These are phyloP conservation scores for Dryobota labecula DNA, from an alignment of 2,888 invertebrate species.

Conservation along the genomic window DNA sequence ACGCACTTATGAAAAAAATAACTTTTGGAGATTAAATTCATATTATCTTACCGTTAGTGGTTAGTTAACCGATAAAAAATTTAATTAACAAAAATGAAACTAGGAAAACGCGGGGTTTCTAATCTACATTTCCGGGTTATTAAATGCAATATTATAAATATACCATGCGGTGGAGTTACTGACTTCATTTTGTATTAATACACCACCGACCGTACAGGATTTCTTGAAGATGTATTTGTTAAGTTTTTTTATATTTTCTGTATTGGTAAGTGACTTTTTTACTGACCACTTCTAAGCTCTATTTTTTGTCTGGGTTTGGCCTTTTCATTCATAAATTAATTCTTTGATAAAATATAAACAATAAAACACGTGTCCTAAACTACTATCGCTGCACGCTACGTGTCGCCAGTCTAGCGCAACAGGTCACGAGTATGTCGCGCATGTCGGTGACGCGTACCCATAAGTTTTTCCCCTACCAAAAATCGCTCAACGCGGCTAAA, in stretches of 20 bases:
- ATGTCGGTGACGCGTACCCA: too few species aligned
- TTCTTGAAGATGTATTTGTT: slow-evolving; percentile 7
- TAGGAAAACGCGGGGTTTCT: slow-evolving; percentile 4
- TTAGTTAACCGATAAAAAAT: neutral
- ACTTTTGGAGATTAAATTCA: neutral
- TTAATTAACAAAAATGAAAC: neutral
- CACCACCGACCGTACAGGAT: neutral
- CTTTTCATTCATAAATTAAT: neutral
- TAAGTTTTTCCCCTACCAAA: too few species aligned
- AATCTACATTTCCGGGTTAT: neutral
- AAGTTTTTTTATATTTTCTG: neutral
- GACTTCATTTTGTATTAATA: slow-evolving; percentile 2
- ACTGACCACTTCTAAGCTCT: neutral
- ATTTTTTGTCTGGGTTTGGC: neutral
- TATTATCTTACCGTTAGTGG: neutral
- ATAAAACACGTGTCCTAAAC: too few species aligned
- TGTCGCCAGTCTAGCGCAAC: too few species aligned
- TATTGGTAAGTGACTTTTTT: slow-evolving; percentile 7
- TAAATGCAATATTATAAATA: too few species aligned
- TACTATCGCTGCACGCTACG: too few species aligned
- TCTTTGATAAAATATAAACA: too few species aligned
- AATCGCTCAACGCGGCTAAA: too few species aligned
- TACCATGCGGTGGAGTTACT: too few species aligned
- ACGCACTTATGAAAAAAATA: neutral
- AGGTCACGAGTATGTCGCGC: too few species aligned